Base-by-base conservation (phyloP, 2,113 vertebrate species). In the western clawed frog (Xenopus tropicalis) region DNA sequence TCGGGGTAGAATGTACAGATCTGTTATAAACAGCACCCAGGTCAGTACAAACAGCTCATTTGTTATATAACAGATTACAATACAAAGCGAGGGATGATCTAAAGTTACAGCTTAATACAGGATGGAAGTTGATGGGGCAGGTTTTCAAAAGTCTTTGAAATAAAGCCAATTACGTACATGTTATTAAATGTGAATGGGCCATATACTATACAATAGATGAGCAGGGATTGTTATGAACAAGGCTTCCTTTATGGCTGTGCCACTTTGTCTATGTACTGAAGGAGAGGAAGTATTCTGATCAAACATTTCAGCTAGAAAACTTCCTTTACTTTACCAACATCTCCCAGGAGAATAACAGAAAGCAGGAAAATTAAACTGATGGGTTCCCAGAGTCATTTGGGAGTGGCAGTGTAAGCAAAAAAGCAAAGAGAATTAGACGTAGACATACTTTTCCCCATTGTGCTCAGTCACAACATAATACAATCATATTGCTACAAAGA, bases 211-310 rank as follows among this genome's bases (percentile, higher is more conserved):
- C 72, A 74, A 74, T 42, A 54, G 65, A 68, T 14, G 19, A 64
- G 54, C 64, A 74, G 12, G 11, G 14, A 61, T 68, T 74, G 65
- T 69, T 68, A 61, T 74, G 44, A 68, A 61, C 24, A 37, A 21
- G 4, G n/a, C 21, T 74, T 74, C 72, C 72, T 74, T 23, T 54
- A 52, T 69, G 64, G n/a, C 56, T 29, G 57, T 74, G 72, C 72
- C 72, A 74, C 72, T 44, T 43, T 37, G 72, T 74, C 72, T 74
- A 57, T 22, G 61, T 44, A 74, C 61, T 68, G 44, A 66, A 20
- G 43, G 1, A 51, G 11, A 74, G 72, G 72, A 74, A 74, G 59
- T 54, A 48, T 21, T 46, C 72, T 62, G 65, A 74, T 69, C 44
- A 74, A 74, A 74, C 25, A 46, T 52, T 61, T 20, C 24, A 24